Base-by-base conservation (phyloP, 2,888 invertebrate species). In the Spodoptera exigua region DNA sequence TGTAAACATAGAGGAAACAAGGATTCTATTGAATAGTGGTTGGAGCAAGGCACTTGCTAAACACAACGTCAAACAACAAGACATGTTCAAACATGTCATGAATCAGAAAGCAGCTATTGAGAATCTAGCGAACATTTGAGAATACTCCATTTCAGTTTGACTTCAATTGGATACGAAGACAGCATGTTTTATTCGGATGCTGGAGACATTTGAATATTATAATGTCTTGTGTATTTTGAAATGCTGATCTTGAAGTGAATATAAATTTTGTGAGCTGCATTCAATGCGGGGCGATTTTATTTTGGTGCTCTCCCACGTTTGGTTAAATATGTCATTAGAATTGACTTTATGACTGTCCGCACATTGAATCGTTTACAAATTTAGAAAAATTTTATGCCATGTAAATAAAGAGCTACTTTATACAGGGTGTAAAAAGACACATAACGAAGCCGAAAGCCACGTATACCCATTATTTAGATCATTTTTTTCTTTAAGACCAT, bases 171-270 rank as follows among this genome's bases (percentile, higher is more conserved):
- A 45, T 59, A 58, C 54, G 70, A 49, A 65, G 65, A 54, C 61
- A 57, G 66, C 61, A 70, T 51, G 68, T 63, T 70, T 70, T 70
- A 66, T 57, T 61, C 63, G 54, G 27, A 53, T 16, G 17, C 63
- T 54, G 54, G 40, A 68, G 51, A 49, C 16, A 58, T 70, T 55
- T 70, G 51, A 69, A 69, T 69, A 69, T 60, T 69, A 60, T 69
- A 69, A 69, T 64, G 52, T 36, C 17, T 10, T 47, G 47, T 41
- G 57, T 58, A 66, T 48, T 70, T 66, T 61, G 57, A 61, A 65
- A 65, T 66, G 61, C 66, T 45, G 66, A 70, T 66, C 51, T 61
- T 37, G 43, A 11, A 59, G 40, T 37, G 59, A 63, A 64, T 68
- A 44, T 61, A 60, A 60, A 67, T 68, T 51, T 49, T 34, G 46